phyloP scores from a whole-genome alignment of 1,140 invertebrate genomes.

The Apolygus lucorum region DNA sequence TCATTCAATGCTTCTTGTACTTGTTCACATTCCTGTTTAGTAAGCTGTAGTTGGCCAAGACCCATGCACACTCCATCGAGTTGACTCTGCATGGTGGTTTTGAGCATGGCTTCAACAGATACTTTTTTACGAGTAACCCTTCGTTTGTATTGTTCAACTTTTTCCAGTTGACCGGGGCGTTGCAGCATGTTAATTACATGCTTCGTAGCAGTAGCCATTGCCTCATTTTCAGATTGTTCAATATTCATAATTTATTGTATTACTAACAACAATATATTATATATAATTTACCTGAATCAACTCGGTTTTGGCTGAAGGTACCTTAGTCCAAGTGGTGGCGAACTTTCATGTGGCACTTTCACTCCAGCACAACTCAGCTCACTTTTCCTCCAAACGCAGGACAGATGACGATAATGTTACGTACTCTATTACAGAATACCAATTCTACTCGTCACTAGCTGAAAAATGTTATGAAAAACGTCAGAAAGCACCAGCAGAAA shows the following conservation, averaged over 20 bases:
- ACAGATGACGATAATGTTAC: no score
- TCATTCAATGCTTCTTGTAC: neutral
- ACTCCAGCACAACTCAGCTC: no score
- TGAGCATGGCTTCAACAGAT: slow-evolving; percentile 92
- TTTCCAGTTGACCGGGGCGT: slow-evolving; percentile 89
- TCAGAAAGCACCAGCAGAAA: no score
- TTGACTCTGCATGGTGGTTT: slow-evolving; percentile 97
- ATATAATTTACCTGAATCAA: no score
- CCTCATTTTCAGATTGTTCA: slow-evolving; percentile 68
- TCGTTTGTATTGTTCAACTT: slow-evolving; percentile 81
- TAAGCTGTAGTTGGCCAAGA: slow-evolving; percentile 77
- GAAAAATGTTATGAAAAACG: no score
- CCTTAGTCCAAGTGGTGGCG: no score
- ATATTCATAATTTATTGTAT: slow-evolving; percentile 33
- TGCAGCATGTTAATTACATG: slow-evolving; percentile 91
- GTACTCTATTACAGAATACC: no score
- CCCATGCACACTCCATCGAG: slow-evolving; percentile 91
- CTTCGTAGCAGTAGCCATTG: slow-evolving; percentile 72
- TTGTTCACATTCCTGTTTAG: slow-evolving; percentile 57
- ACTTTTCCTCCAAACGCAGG: no score
- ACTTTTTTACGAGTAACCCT: slow-evolving; percentile 75
- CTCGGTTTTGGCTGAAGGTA: no score
- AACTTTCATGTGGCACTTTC: no score
- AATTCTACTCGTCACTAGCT: no score
- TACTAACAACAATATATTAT: no score